These are phyloP conservation scores for Urocynchramus pylzowi DNA, from an alignment of 2,113 vertebrate genomes.

Conservation along the genomic window DNA sequence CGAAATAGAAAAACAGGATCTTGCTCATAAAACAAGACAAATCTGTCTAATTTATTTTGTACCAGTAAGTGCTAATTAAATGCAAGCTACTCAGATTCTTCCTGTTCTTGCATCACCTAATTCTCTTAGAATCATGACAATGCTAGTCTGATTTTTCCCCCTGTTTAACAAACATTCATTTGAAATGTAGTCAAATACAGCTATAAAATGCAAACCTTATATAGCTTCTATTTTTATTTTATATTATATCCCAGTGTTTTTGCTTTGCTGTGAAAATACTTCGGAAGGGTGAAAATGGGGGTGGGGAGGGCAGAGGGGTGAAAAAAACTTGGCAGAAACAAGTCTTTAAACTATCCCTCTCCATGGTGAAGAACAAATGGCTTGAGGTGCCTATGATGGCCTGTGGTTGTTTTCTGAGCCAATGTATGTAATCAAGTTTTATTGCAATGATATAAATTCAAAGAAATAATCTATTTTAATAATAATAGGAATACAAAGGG, in stretches of 20 bases:
- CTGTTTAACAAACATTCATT: slow-evolving; percentile 85
- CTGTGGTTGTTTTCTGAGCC: slow-evolving; percentile 56
- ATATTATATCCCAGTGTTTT: slow-evolving; percentile 72
- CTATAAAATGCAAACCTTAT: slow-evolving; percentile 79
- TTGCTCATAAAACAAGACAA: slow-evolving; percentile 91
- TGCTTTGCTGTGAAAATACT: slow-evolving; percentile 74
- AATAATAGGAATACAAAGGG: background rate
- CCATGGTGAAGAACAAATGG: slow-evolving; percentile 58
- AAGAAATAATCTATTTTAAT: slow-evolving; percentile 21
- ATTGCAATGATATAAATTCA: slow-evolving; percentile 47
- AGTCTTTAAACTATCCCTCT: slow-evolving; percentile 69
- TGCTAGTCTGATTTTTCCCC: slow-evolving; percentile 81
- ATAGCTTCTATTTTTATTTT: slow-evolving; percentile 78
- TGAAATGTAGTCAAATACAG: slow-evolving; percentile 85
- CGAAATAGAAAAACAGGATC: slow-evolving; percentile 91
- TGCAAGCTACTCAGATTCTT: slow-evolving; percentile 84
- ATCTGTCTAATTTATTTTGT: slow-evolving; percentile 87
- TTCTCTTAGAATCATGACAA: slow-evolving; percentile 82
- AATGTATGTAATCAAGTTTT: slow-evolving; percentile 65
- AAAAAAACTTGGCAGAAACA: slow-evolving; percentile 68
- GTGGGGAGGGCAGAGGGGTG: background rate
- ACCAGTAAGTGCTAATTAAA: slow-evolving; percentile 91
- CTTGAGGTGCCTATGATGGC: slow-evolving; percentile 64
- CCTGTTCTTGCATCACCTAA: slow-evolving; percentile 84
- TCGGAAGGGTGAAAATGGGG: slow-evolving; percentile 1